A percentile compares a stretch with the other conserved stretches of the same genome.
phyloP scores from a whole-genome alignment of 2,113 vertebrate genomes.

The Monopterus albus region DNA sequence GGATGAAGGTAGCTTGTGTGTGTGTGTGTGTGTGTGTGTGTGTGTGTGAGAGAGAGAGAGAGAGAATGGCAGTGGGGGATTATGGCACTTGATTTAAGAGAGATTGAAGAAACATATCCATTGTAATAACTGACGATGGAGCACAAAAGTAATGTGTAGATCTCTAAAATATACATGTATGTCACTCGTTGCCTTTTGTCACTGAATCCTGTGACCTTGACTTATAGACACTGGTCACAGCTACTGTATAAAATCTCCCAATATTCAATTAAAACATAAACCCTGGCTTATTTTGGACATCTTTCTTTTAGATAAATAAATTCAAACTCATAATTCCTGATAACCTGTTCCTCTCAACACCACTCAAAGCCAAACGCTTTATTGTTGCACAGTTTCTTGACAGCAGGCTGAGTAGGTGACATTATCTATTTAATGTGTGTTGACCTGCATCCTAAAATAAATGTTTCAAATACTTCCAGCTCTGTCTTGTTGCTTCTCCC shows the following conservation, averaged over 20 bases:
- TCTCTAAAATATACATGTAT: conserved; percentile 9
- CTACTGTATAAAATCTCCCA: conserved; percentile 38
- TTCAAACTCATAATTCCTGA: conserved; percentile 36
- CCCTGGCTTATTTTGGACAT: conserved; percentile 50
- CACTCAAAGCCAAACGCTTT: conserved; percentile 29
- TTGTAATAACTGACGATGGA: conserved; percentile 22
- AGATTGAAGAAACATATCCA: conserved; percentile 1
- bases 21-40: not conserved
- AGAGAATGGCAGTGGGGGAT: not conserved
- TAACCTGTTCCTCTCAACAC: conserved; percentile 14
- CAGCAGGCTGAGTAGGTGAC: not conserved
- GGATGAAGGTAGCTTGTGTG: conserved; percentile 91
- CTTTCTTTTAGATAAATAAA: conserved; percentile 54
- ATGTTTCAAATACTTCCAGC: conserved; percentile 32
- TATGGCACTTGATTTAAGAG: not conserved
- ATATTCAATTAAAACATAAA: conserved; percentile 48
- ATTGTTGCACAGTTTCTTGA: conserved; percentile 18
- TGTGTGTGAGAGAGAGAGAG: not conserved
- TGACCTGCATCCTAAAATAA: conserved; percentile 37
- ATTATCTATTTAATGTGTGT: conserved; percentile 10
- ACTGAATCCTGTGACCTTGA: too few species aligned
- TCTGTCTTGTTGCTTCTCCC: conserved; percentile 3
- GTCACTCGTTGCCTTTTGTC: too few species aligned
- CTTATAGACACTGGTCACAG: conserved; percentile 12
- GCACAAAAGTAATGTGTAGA: not conserved